Base-by-base conservation (phyloP, 2,113 vertebrate species). In the Lepus timidus region DNA sequence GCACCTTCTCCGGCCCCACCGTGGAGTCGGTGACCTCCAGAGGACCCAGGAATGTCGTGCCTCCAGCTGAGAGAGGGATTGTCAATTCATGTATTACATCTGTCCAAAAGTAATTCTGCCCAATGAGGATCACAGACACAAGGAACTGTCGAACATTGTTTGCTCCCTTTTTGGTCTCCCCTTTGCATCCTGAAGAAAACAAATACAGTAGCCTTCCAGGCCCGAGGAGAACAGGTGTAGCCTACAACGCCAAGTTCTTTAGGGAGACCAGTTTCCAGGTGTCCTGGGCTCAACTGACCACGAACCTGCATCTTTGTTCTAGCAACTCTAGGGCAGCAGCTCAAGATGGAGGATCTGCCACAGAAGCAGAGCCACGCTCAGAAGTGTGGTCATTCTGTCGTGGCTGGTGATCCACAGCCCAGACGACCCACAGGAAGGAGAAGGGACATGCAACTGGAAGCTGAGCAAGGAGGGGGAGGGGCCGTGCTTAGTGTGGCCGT, bases 101-200 rank as follows among this genome's bases (percentile, higher is more conserved):
- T 55, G 52, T 90, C 76, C 76, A 31, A 33, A 86, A 55, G 12
- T 55, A 61, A 73, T 51, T 78, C 58, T 87, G 27, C 39, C 6
- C 2, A 17, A 27, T 2, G 1, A 11, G 20, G 52, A 44, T 16
- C n/a, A 2, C 0, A 36, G 82, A 44, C 52, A 27, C 6, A 22
- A 86, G 49, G n/a, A 14, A 62, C 75, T 17, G 9, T 12, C 51
- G 44, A 87, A 25, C 4, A 79, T 58, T 76, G 27, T 58, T 58
- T 2, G 33, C 31, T 78, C 55, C 8, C 29, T 31, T 68, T 86
- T 62, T 14, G n/a, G 36, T 51, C 83, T 70, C 90, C 36, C 36
- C 39, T 62, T 82, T 65, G 83, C n/a, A 58, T 71, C n/a, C 49
- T 16, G 10, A 80, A 23, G 27, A 52, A 76, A n/a, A 58, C 4